Percentiles rank a stretch among this genome's conserved stretches.
Conservation (phyloP, 2,113 vertebrate species). For the Gallinago paraguaiae region DNA sequence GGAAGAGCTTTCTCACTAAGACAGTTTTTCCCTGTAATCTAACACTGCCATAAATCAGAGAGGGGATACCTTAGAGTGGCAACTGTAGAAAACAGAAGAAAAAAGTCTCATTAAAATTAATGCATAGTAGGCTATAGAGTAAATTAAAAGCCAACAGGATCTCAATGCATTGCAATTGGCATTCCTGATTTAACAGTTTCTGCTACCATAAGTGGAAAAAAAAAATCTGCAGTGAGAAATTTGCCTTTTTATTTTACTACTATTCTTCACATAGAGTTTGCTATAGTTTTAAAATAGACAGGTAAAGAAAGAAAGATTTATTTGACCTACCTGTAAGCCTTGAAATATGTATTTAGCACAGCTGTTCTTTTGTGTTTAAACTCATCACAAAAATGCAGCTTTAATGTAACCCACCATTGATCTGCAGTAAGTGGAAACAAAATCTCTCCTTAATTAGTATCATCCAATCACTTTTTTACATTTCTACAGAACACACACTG, state of each 20-base stretch:
- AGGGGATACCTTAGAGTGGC: background rate
- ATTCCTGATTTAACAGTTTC: constrained; percentile 32
- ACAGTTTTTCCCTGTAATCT: background rate
- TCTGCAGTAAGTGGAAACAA: constrained; percentile 84
- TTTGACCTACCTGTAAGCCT: constrained; percentile 78
- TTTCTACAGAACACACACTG: constrained; percentile 82
- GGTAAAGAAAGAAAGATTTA: constrained; percentile 60
- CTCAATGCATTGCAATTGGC: background rate
- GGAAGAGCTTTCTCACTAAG: background rate
- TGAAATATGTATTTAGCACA: constrained; percentile 82
- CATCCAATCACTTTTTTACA: constrained; percentile 82
- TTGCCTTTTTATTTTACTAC: constrained; percentile 55
- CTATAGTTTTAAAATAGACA: constrained; percentile 42
- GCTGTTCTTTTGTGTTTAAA: constrained; percentile 81
- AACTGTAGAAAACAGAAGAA: constrained; percentile 39
- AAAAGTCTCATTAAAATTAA: constrained; percentile 47
- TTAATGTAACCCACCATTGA: constrained; percentile 82
- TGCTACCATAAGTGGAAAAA: background rate
- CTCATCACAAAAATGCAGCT: constrained; percentile 75
- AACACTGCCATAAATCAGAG: background rate
- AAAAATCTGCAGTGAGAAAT: constrained; percentile 51
- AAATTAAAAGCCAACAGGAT: constrained; percentile 56
- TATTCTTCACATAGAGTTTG: constrained; percentile 56
- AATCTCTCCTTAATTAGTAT: constrained; percentile 88
- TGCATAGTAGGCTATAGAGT: background rate